Conservation (phyloP, 1,140 invertebrate species). For the Bombus vancouverensis region DNA sequence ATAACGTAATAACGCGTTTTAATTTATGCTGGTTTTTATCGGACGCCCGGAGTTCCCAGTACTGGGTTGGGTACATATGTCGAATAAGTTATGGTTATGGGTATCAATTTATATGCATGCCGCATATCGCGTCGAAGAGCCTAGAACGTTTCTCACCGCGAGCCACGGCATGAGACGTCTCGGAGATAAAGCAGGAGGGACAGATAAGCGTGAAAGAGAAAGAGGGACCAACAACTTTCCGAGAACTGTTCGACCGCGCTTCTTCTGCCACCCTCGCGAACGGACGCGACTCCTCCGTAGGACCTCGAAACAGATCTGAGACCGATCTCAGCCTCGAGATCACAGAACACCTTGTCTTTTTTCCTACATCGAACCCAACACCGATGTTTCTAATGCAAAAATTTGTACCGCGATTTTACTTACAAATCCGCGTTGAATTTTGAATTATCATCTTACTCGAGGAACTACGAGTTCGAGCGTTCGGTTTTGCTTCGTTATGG, state of each 20-base stretch:
- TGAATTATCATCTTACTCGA: background rate
- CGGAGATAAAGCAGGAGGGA: slow-evolving; percentile 37
- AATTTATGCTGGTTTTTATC: slow-evolving; percentile 67
- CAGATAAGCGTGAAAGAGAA: slow-evolving; percentile 34
- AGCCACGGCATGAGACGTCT: slow-evolving; percentile 48
- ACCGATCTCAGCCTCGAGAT: slow-evolving; percentile 8
- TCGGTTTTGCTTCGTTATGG: too few species aligned
- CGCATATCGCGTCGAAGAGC: slow-evolving; percentile 68
- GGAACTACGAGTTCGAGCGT: background rate
- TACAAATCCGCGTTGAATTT: background rate
- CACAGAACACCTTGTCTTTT: background rate
- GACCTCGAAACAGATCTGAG: slow-evolving; percentile 15
- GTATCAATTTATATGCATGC: slow-evolving; percentile 69
- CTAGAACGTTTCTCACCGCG: slow-evolving; percentile 66
- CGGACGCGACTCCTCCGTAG: slow-evolving; percentile 3
- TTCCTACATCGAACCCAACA: too few species aligned
- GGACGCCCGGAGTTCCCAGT: slow-evolving; percentile 62
- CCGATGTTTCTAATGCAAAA: background rate
- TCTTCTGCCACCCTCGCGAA: slow-evolving; percentile 58
- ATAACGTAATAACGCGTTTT: slow-evolving; percentile 65
- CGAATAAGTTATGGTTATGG: slow-evolving; percentile 64
- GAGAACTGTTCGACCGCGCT: slow-evolving; percentile 56
- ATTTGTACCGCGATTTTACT: background rate
- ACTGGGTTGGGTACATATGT: slow-evolving; percentile 57
- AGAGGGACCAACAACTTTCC: slow-evolving; percentile 56